These are phyloP conservation scores for Cisticola juncidis DNA, from an alignment of 2,113 vertebrate species.

Conservation along the genomic window DNA sequence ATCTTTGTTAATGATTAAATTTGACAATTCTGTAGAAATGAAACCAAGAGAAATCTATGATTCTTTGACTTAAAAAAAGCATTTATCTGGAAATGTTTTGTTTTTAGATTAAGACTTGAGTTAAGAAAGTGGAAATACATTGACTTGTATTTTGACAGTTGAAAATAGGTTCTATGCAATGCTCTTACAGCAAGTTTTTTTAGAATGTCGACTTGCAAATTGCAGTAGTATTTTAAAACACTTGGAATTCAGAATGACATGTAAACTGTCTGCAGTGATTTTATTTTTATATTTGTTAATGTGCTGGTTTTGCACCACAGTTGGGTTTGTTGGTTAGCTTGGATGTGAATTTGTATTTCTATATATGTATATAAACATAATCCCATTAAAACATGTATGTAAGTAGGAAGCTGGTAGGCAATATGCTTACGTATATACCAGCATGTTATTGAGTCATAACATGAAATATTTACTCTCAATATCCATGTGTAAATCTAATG, in stretches of 20 bases:
- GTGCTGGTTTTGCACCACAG: background rate
- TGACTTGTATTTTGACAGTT: background rate
- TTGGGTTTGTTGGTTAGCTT: background rate
- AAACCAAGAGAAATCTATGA: background rate
- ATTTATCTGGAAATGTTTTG: background rate
- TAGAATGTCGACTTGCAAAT: background rate
- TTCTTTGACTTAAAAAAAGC: background rate
- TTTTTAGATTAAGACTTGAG: background rate
- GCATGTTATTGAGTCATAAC: background rate
- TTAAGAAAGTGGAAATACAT: background rate
- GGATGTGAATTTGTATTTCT: background rate
- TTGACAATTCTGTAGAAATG: background rate
- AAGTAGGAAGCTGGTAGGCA: background rate
- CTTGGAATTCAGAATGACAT: background rate
- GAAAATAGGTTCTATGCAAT: background rate
- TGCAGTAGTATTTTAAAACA: background rate
- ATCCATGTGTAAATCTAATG: background rate
- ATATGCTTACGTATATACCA: background rate
- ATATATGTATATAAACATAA: background rate
- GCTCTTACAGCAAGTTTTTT: background rate
- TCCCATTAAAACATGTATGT: slow-evolving; percentile 6
- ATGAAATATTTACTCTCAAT: background rate
- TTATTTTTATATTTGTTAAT: slow-evolving; percentile 12
- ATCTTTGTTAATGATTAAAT: background rate
- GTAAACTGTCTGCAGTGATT: background rate